Base-by-base conservation (phyloP, 2,888 invertebrate species). In the Drosophila affinis region DNA sequence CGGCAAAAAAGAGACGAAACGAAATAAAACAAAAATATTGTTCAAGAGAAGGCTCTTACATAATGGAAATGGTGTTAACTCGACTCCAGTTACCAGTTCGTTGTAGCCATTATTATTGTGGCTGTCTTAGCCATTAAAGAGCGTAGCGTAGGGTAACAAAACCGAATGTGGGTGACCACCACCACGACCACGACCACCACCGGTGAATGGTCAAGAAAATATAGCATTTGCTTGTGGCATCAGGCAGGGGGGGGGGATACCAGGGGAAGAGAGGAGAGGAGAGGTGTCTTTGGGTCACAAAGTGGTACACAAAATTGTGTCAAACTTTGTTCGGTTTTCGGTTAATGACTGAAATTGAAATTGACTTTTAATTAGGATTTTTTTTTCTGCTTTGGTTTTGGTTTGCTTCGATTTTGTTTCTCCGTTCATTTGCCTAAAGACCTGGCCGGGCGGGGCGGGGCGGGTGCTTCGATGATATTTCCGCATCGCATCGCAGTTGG, bases 321-420 rank as follows among this genome's bases (percentile, higher is more conserved):
- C 79, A 68, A 74, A 81, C 58, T 67, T 78, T 57, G 67, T 57
- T 78, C 54, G 58, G 61, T 39, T 54, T 65, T 65, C 54, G 69
- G 61, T 61, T 74, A 84, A 87, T 78, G 79, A 73, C 56, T 69
- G 73, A 78, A 73, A 73, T 68, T 75, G 70, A 62, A 81, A 81
- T 78, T 69, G 81, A 72, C 74, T 84, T 84, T 76, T 84, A 82
- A 82, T 82, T 72, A 74, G 78, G 58, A 7, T 39, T 63, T 70
- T 44, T 44, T 24, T 17, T 49, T 47, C 24, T 9, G 4, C 21
- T 49, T 34, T 29, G 9, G 29, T 9, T 29, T 9, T 7, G 12
- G 12, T 46, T 24, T 47, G 21, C 17, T 61, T 48, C 39, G 17
- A 12, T 55, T 57, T 60, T 32, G 29, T 17, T 39, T 63, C 32